Evolutionary conservation across 2,888 invertebrate genomes (phyloP), one percentile per base, ranked within the genome.

Genomic region (Drosophila emarginata): DNA sequence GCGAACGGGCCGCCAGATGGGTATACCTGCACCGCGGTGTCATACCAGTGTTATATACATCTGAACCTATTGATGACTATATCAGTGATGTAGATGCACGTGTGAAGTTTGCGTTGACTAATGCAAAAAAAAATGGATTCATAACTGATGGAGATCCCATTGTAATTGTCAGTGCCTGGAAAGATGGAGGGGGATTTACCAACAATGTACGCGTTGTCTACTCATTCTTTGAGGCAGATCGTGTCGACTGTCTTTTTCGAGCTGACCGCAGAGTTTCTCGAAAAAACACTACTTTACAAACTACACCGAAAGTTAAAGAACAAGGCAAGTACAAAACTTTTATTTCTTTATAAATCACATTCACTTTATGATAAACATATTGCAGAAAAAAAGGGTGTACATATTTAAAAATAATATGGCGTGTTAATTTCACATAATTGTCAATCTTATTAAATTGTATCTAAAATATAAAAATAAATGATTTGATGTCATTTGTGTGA

Each of bases 121-220:
- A 96, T 89, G 98, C 97, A 0, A 96, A 96, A 89, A 92, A 93
- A 62, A 94, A 95, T 78, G 96, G 96, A 26, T 97, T 99, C 92
- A 93, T 99, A 85, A 95, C 94, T 88, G 92, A 94, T 12, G 97
- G 97, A 0, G 98, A 99, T 93, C 94, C 96, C 12, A 95, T 99
- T 9, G 94, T 99, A n/a, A 95, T 98, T 40, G 95, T 99, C 65
- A 99, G 98, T 52, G 98, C 99, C 72, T 99, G 98, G 98, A 95
- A 95, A 90, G 95, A 96, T 89, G 98, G 98, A 74, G 95, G 97
- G 74, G 98, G 98, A 28, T 97, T 95, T 92, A 98, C 98, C 87
- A 98, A 98, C 93, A 98, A 98, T 81, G 94, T 98, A 93, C 95
- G 98, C 67, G 94, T 98, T 89, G 95, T 98, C 94, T 97, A 93